These are phyloP conservation scores for Paratilapia polleni DNA, from an alignment of 2,113 vertebrate genomes.

Conservation along the genomic window DNA sequence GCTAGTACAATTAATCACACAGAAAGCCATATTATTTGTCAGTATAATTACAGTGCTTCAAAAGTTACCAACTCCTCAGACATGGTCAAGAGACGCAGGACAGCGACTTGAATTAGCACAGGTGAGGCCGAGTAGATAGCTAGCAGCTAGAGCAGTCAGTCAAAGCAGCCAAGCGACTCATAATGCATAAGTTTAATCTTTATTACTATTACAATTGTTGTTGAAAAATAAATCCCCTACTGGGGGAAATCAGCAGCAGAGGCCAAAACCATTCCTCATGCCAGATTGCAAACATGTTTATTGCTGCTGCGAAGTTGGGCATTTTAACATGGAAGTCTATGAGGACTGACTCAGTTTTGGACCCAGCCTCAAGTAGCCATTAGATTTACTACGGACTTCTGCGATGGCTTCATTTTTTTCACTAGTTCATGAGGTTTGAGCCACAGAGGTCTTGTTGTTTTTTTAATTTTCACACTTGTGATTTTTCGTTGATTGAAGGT, in stretches of 20 bases:
- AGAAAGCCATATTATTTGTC: neutral
- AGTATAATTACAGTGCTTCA: too few species aligned
- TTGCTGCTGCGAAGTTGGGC: neutral
- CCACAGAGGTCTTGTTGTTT: neutral
- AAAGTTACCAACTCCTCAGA: too few species aligned
- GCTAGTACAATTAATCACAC: neutral
- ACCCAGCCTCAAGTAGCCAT: neutral
- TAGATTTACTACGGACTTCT: neutral
- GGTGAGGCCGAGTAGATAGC: fast-evolving
- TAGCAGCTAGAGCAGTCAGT: too few species aligned
- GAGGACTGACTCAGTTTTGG: neutral
- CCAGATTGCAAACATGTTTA: fast-evolving
- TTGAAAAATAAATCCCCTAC: fast-evolving
- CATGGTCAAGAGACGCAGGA: neutral
- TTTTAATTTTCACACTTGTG: neutral
- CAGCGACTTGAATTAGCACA: neutral
- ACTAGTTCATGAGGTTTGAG: neutral
- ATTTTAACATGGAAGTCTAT: neutral
- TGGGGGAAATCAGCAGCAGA: too few species aligned
- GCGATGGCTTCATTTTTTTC: neutral
- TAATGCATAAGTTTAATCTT: neutral
- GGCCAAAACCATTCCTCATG: neutral
- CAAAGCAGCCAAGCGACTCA: neutral
- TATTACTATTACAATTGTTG: neutral
- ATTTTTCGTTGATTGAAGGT: too few species aligned